Evolutionary conservation across 2,797 vertebrate species (phyloP).

Genomic region (Onychomys leucogaster): DNA sequence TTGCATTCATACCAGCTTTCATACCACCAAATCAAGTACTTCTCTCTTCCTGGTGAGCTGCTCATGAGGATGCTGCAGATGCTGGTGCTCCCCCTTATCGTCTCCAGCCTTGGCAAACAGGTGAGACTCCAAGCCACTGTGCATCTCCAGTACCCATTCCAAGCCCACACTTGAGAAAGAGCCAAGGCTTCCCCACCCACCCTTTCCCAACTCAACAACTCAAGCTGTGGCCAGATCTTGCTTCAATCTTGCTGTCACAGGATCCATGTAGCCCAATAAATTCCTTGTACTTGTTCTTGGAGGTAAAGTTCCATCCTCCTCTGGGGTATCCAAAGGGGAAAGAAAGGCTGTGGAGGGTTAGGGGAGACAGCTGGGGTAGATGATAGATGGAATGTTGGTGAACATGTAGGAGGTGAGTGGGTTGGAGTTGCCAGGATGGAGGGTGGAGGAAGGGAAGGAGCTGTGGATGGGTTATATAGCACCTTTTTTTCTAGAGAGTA

Average conservation of each 20-base stretch:
- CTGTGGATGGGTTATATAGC: no score
- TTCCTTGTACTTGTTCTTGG: no score
- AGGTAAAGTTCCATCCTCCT: no score
- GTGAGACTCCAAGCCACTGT: conserved; percentile 83
- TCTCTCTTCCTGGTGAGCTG: conserved; percentile 97
- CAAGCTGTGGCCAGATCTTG: neutral
- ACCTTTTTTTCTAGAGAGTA: neutral
- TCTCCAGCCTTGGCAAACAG: conserved; percentile 97
- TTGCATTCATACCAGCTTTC: conserved; percentile 93
- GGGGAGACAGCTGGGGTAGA: neutral
- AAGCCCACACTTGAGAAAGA: neutral
- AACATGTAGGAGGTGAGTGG: neutral
- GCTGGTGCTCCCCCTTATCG: conserved; percentile 96
- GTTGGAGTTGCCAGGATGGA: neutral
- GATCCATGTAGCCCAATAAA: neutral
- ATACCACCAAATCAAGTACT: conserved; percentile 95
- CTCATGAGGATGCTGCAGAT: conserved; percentile 99
- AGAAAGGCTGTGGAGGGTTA: no score
- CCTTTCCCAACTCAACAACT: neutral
- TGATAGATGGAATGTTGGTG: no score
- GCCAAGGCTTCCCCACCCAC: neutral
- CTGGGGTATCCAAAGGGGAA: no score
- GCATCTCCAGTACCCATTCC: neutral
- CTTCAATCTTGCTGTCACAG: neutral
- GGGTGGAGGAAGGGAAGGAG: no score